Evolutionary conservation across 2,797 vertebrate species (phyloP).

Genomic region (Coendou prehensilis): DNA sequence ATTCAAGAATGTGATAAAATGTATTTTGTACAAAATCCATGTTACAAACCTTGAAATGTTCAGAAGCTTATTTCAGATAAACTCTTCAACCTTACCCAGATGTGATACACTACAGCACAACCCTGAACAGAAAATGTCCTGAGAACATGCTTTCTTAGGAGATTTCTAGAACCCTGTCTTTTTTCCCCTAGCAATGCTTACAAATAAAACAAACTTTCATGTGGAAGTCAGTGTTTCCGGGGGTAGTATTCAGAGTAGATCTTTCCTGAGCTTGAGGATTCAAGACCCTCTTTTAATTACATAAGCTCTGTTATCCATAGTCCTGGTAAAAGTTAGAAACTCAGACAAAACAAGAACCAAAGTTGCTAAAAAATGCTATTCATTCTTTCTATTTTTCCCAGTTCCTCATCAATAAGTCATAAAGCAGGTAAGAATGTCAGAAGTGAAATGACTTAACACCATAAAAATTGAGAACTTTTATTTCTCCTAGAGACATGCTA

Average conservation of each 20-base stretch:
- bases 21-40: conserved; percentile 65
- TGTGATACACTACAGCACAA: not conserved
- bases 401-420: conserved; percentile 37
- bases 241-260: not conserved
- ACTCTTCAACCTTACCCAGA: conserved; percentile 49
- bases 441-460: conserved; percentile 1
- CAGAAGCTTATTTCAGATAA: conserved; percentile 75
- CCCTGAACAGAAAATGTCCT: not conserved
- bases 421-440: not conserved
- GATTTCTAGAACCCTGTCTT: not conserved
- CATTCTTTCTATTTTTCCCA: not conserved
- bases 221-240: not conserved
- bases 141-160: not conserved
- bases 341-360: not conserved
- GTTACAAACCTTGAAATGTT: conserved; percentile 69
- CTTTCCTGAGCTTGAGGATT: not conserved
- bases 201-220: not conserved
- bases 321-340: not conserved
- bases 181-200: not conserved
- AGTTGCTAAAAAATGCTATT: not conserved
- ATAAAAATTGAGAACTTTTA: conserved; percentile 38
- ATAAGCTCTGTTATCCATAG: not conserved
- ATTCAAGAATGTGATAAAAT: conserved; percentile 65
- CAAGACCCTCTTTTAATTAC: not conserved
- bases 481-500: not conserved